Base-by-base conservation (phyloP, 2,888 invertebrate genomes). In the Aporophyla nigra region DNA sequence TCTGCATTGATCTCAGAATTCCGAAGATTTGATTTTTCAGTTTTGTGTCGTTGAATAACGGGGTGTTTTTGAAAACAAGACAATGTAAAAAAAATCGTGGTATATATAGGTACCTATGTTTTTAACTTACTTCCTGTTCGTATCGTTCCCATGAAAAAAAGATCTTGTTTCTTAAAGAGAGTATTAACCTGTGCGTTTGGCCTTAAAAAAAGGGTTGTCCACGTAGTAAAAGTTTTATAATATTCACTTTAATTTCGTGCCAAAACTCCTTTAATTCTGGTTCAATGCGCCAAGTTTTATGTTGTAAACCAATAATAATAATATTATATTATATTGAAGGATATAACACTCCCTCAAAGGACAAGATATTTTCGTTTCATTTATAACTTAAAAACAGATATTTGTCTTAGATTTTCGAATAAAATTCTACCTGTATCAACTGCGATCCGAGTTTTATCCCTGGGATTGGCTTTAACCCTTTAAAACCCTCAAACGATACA, bases 1-100 rank as follows among this genome's bases (percentile, higher is more conserved):
- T 43, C 14, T 62, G 9, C 21, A 71, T 69, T 63, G 49, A 81
- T 74, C 14, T 62, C 65, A 54, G 58, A 67, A 61, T 73, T 63
- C 19, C 19, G 14, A 56, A 59, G 40, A 21, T 63, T 46, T 46
- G 12, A 49, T 59, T 74, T 70, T 76, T 14, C 2, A 43, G 21
- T 74, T 40, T 54, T 27, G 9, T 6, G 19, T 67, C 21, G 61
- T 72, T 71, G 49, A 65, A 71, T 65, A 16, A 66, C 7, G 5
- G 12, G 58, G 43, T 43, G 33, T 24, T 74, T 68, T 58, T 65
- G 1, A 16, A 12, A 46, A 56, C 10, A 62, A 6, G 16, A 27
- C 43, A 19, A 6, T 9, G 43, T 10, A 46, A 46, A 46, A 46
- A 12, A 0, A 21, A 53, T 63, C 14, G 4, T 14, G 6, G 33